Percentiles rank a stretch among this genome's conserved stretches.
phyloP scores from a whole-genome alignment of 2,113 vertebrate genomes.

The Syngnathoides biaculeatus region DNA sequence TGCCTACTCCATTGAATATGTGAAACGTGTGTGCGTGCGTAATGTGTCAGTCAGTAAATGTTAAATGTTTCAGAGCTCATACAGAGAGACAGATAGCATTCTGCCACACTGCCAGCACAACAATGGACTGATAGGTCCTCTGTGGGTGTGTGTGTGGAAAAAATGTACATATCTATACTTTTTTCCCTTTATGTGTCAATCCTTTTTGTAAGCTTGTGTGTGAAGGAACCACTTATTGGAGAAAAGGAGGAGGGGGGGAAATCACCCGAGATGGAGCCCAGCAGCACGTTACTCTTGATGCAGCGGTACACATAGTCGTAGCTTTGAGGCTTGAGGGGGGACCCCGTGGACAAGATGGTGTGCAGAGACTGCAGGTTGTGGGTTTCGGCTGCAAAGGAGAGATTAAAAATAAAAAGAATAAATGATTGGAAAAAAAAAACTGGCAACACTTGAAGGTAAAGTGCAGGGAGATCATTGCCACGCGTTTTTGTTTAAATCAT shows the following conservation, averaged over 20 bases:
- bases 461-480: too few relatives aligned
- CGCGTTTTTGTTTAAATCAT: too few relatives aligned
- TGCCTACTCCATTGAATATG: not conserved
- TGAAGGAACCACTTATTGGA: not conserved
- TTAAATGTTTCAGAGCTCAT: slow-evolving; percentile 55
- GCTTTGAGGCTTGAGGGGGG: slow-evolving; percentile 88
- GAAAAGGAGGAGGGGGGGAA: not conserved
- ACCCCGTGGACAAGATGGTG: slow-evolving; percentile 92
- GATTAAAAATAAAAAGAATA: not conserved
- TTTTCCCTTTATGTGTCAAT: slow-evolving; percentile 18
- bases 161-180: slow-evolving; percentile 34
- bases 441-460: not conserved
- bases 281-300: slow-evolving; percentile 84
- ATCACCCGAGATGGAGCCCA: slow-evolving; percentile 93
- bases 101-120: slow-evolving; percentile 52
- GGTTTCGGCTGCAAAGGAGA: slow-evolving; percentile 75
- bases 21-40: slow-evolving; percentile 11
- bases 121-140: slow-evolving; percentile 39
- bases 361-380: slow-evolving; percentile 90
- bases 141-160: slow-evolving; percentile 28
- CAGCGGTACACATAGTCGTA: slow-evolving; percentile 91
- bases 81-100: slow-evolving; percentile 48
- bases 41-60: slow-evolving; percentile 64
- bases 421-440: not conserved
- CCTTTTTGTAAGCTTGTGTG: slow-evolving; percentile 23